Evolutionary conservation across 1,140 invertebrate species (phyloP), one percentile per base, ranked within the genome.

Genomic region (Trichonephila clavata): DNA sequence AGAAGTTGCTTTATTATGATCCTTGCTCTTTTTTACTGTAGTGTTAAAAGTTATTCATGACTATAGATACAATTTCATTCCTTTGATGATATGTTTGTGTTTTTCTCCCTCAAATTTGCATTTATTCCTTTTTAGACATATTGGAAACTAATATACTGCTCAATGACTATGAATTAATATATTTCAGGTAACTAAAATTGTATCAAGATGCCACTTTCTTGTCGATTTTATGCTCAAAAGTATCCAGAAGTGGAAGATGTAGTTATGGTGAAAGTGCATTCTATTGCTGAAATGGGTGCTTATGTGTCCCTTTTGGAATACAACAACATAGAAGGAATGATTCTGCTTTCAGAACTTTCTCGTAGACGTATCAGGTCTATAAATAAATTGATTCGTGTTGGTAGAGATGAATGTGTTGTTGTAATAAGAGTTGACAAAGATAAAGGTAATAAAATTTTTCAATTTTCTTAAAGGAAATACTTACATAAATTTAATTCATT

Each of bases 401-500:
- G 99, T 60, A 98, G 99, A 96, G 99, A 98, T 93, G 99, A 99
- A 96, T 99, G 99, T 93, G 99, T 99, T 60, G 99, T 99, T 84
- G 99, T 99, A 63, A 99, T 99, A 96, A 97, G 99, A 96, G 99
- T 99, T 14, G 99, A 99, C 95, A 99, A 99, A 97, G 99, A 99
- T 95, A 99, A 99, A 97, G 99, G 98, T 98, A 96, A 95, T 93
- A 50, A 86, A 6, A 1, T 39, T 39, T 39, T 39, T 39, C 1
- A 77, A 27, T 60, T 24, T 68, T 59, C 21, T 6, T 81, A 14
- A 50, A 50, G 7, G 10, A 50, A 50, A 50, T 50, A 50, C 10
- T 10, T 50, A 10, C 10, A 50, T 10, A 50, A 50, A 50, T 50
- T 50, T 50, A 13, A 50, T 50, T 50, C 3, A 0, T 50, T 50